Base-by-base conservation (phyloP, 2,888 invertebrate genomes). In the Fabriciana adippe region DNA sequence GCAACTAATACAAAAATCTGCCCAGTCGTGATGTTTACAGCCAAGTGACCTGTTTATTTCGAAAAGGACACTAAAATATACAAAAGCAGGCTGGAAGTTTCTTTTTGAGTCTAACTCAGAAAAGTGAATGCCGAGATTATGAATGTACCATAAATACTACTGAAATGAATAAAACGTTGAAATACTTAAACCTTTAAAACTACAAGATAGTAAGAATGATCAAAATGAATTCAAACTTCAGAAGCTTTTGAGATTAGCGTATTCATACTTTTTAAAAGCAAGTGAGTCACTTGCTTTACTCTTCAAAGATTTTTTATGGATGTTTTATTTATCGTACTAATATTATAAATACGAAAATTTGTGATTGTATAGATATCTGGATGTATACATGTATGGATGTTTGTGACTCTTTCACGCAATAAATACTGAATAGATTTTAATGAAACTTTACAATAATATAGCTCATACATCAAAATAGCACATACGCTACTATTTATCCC, bases 131-230 rank as follows among this genome's bases (percentile, higher is more conserved):
- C 67, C 67, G 62, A 56, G 54, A 70, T 70, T 70, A 67, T 56
- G 53, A 67, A 61, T 41, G 67, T 62, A 62, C 64, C 64, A 64
- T 70, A 64, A 70, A 67, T 67, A 60, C 51, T 55, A 68, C 61
- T 62, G 64, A 41, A 50, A 35, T 62, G 70, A 70, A 70, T 70
- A 67, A 70, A 70, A 67, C 54, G 64, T 56, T 65, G 64, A 64
- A 70, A 70, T 64, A 62, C 57, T 70, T 65, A 67, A 70, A 70
- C 54, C 55, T 57, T 67, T 67, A 70, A 64, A 67, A 56, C 66
- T 67, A 65, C 64, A 59, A 70, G 67, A 67, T 65, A 62, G 61
- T 62, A 64, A 50, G 64, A 67, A 65, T 65, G 62, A 67, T 67
- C 57, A 61, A 62, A 67, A 48, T 54, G 64, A 65, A 67, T 70